Conservation (phyloP, 2,888 invertebrate species). For the Pilophorus perplexus region DNA sequence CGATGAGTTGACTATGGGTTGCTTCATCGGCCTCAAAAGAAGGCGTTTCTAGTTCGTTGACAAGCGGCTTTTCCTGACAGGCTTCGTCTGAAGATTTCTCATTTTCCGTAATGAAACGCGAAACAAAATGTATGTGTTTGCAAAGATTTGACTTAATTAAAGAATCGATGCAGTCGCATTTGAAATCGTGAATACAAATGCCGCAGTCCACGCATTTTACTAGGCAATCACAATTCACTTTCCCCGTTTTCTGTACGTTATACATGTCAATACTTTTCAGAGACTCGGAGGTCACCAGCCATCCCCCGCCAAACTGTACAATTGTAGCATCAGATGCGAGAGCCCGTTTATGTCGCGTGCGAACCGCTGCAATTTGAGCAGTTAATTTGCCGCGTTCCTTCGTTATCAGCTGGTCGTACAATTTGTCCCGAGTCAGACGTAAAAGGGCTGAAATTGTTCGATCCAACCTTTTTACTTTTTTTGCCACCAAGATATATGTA, state of each 20-base stretch:
- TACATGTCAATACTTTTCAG: not conserved
- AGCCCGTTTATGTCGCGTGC: conserved; percentile 5
- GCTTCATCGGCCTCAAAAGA: too few species aligned
- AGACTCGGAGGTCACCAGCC: conserved; percentile 1
- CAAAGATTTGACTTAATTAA: too few species aligned
- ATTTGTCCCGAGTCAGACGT: conserved; percentile 48
- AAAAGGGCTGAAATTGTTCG: conserved; percentile 46
- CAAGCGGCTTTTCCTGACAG: too few species aligned
- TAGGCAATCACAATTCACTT: conserved; percentile 5
- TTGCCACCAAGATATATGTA: conserved; percentile 48
- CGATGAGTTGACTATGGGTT: too few species aligned
- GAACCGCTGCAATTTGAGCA: not conserved
- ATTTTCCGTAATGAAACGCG: too few species aligned
- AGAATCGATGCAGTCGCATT: conserved; percentile 14
- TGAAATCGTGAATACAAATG: conserved; percentile 23
- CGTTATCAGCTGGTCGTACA: conserved; percentile 47
- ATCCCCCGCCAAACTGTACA: not conserved
- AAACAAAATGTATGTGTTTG: too few species aligned
- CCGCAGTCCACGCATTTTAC: conserved; percentile 17
- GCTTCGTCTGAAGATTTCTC: too few species aligned
- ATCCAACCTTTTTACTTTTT: conserved; percentile 47
- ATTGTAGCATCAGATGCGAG: not conserved
- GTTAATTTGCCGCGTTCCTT: conserved; percentile 49
- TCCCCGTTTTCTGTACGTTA: not conserved
- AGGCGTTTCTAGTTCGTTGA: too few species aligned